Evolutionary conservation across 2,888 invertebrate genomes (phyloP), one percentile per base, ranked within the genome.

Genomic region (Leucophenga maculata): DNA sequence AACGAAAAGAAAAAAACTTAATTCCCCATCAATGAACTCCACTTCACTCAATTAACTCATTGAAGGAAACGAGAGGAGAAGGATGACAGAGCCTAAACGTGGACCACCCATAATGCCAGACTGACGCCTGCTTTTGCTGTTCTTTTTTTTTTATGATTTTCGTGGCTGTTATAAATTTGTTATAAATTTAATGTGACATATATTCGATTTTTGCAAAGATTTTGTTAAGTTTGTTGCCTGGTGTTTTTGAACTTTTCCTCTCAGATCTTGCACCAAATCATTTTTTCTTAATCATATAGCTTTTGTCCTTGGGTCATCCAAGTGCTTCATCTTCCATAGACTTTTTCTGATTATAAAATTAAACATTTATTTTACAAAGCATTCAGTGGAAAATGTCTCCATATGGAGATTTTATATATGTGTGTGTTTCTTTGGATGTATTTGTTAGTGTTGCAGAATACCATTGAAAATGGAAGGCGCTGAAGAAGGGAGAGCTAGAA

Each of bases 391-490:
- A 73, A 72, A 71, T 69, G 72, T 67, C 69, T 31, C 31, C n/a
- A 59, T n/a, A 32, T 16, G 22, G 31, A 32, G 14, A 22, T 16
- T 20, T 11, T 32, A 16, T 44, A 46, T 62, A 46, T 46, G 39
- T 62, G 11, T 64, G 48, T 54, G n/a, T 22, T 46, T 57, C 67
- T 48, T 14, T 73, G 73, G 68, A 69, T 74, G 73, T 78, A 78
- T 80, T 83, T 80, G 82, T 80, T 80, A 80, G 83, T 83, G 80
- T 80, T 80, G 84, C 80, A 75, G 69, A 74, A 39, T 44, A 64
- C 16, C 62, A 26, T 26, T 26, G 26, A 26, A 26, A 26, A 2
- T 26, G 26, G 26, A 26, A 26, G 26, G 26, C 26, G 26, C 26
- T 3, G 26, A 26, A 26, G 26, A 26, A 26, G 26, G 26, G 4